Conservation (phyloP, 2,113 vertebrate species). For the Pipa parva region DNA sequence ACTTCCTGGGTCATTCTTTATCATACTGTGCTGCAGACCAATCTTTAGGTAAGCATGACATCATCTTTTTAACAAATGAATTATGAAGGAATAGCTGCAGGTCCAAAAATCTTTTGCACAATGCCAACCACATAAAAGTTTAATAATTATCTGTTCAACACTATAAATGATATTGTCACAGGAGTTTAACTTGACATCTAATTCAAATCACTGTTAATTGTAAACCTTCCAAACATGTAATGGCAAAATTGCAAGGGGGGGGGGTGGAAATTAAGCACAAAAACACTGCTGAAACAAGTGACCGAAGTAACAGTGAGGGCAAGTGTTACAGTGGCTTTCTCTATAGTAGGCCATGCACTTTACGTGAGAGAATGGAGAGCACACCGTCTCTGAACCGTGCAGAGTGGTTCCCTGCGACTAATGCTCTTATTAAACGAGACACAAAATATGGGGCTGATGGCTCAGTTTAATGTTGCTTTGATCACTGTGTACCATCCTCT, state of each 20-base stretch:
- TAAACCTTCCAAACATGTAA: conserved; percentile 5
- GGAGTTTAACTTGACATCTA: neutral
- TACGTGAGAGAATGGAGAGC: conserved; percentile 13
- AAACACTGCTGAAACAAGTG: conserved; percentile 22
- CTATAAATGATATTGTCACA: neutral
- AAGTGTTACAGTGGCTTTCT: conserved; percentile 8
- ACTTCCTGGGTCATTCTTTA: too few relatives aligned
- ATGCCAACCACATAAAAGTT: conserved; percentile 5
- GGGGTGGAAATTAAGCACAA: conserved; percentile 8
- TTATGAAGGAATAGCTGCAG: neutral
- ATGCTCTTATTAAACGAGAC: conserved; percentile 2
- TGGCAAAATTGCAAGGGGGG: neutral
- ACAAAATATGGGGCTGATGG: conserved; percentile 11
- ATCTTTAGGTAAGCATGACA: too few relatives aligned
- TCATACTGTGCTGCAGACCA: too few relatives aligned
- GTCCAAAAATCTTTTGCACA: conserved; percentile 6
- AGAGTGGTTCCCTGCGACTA: conserved; percentile 17
- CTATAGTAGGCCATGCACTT: conserved; percentile 25
- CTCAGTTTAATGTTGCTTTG: conserved; percentile 1
- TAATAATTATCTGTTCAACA: neutral
- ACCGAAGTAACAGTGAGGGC: conserved; percentile 13
- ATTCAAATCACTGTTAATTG: neutral
- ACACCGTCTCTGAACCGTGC: conserved; percentile 20
- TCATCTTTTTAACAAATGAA: too few relatives aligned
- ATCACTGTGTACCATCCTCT: neutral